These are phyloP conservation scores for Zelostemma sp. DNA, from an alignment of 1,140 invertebrate species.

Conservation along the genomic window DNA sequence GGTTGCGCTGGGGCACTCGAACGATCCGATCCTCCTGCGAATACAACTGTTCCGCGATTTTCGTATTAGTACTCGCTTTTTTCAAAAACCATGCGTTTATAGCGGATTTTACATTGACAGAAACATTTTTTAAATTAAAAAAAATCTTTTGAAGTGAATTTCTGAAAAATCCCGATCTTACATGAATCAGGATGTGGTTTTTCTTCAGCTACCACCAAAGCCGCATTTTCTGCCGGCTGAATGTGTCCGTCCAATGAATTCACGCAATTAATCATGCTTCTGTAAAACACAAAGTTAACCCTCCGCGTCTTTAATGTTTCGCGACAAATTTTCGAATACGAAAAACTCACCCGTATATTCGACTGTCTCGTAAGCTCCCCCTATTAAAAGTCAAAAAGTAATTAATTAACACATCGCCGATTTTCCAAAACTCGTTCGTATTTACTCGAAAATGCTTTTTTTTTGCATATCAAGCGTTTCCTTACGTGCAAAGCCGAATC, in stretches of 20 bases:
- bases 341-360: constrained; percentile 80
- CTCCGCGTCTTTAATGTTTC: not conserved
- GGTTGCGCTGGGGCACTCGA: constrained; percentile 72
- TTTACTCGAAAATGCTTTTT: no score
- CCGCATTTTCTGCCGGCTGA: constrained; percentile 80
- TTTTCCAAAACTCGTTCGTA: no score
- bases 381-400: constrained; percentile 61
- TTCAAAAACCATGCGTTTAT: no score
- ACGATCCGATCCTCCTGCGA: constrained; percentile 76
- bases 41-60: constrained; percentile 60
- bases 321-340: no score
- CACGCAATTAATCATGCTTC: constrained; percentile 89
- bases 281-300: constrained; percentile 70
- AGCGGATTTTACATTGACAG: no score
- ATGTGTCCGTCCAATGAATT: constrained; percentile 84
- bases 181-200: constrained; percentile 85
- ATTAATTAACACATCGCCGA: not conserved
- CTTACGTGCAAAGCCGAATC: no score
- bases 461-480: no score
- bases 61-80: constrained; percentile 23
- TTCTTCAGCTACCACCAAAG: constrained; percentile 82
- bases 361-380: constrained; percentile 80
- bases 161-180: constrained; percentile 71
- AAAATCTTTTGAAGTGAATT: no score
- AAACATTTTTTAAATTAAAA: no score